Evolutionary conservation across 2,888 invertebrate genomes (phyloP), one percentile per base, ranked within the genome.

Genomic region (Eremobia ochroleuca): DNA sequence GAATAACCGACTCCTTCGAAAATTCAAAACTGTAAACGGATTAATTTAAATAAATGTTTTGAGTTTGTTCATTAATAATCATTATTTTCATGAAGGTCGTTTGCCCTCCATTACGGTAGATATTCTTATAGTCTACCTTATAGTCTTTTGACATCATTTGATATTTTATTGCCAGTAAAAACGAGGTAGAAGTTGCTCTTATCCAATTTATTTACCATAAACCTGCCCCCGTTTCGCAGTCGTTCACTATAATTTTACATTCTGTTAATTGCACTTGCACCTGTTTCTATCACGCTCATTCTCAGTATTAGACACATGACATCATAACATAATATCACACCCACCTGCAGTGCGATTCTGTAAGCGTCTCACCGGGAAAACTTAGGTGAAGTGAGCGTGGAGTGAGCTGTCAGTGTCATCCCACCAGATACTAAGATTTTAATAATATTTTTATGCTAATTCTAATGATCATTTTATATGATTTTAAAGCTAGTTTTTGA

Each of bases 191-290:
- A n/a, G 52, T n/a, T 31, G n/a, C 6, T 79, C 37, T 4, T 55
- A 76, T 52, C 31, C 43, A 67, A 66, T 79, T 67, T 62, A 76
- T 40, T 46, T 61, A 37, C 52, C 52, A 76, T 66, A 82, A 82
- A 46, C 15, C 15, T 75, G 37, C 1, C 37, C 28, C 21, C 31
- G 8, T 76, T 82, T 55, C 34, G 8, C 34, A 37, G 52, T 31
- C n/a, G 37, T 82, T 46, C 9, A 66, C 64, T 64, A 34, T 64
- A 25, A 43, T 25, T 79, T 79, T 49, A 70, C 34, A 55, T 49
- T n/a, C 21, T 49, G 28, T 73, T 73, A 40, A 73, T 81, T 65
- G 37, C n/a, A 34, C 21, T 73, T 73, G 55, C 77, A 81, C 62
- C 46, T 73, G 37, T 46, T 64, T 28, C 6, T 31, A 18, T 15